These are phyloP conservation scores for Chrysolina oricalcia DNA, from an alignment of 2,888 invertebrate genomes.

Conservation along the genomic window DNA sequence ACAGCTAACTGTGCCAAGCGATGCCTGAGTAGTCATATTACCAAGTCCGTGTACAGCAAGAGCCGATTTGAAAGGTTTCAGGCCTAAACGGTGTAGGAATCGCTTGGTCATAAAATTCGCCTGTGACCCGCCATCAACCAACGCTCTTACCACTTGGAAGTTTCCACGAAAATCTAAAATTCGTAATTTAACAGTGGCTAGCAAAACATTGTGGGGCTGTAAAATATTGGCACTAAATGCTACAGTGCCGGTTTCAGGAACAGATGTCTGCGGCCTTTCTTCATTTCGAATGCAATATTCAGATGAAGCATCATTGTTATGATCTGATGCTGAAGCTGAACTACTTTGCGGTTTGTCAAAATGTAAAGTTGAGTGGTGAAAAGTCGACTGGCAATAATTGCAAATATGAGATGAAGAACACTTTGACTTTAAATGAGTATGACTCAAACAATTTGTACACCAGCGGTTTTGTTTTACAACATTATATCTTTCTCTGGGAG, in stretches of 20 bases:
- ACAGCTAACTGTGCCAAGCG: constrained; percentile 23
- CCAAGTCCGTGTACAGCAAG: not conserved
- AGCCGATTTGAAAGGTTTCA: constrained; percentile 26
- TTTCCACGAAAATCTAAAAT: constrained; percentile 23
- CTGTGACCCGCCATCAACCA: constrained; percentile 16
- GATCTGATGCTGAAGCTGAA: not conserved
- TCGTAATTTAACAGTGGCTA: constrained; percentile 7
- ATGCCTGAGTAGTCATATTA: constrained; percentile 22
- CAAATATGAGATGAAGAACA: constrained; percentile 24
- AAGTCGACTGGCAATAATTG: constrained; percentile 4
- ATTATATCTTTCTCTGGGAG: not conserved
- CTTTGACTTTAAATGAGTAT: not conserved
- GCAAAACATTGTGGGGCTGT: constrained; percentile 8
- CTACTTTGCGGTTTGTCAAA: constrained; percentile 20
- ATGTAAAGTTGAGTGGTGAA: constrained; percentile 28
- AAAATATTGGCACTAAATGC: not conserved
- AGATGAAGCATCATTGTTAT: not conserved
- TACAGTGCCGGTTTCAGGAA: constrained; percentile 18
- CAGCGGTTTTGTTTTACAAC: not conserved
- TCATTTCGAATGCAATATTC: not conserved
- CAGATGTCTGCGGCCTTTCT: not conserved
- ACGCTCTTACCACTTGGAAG: constrained; percentile 10
- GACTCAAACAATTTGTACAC: constrained; percentile 2
- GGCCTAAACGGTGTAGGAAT: not conserved
- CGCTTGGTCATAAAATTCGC: constrained; percentile 21